Conservation (phyloP, 2,113 vertebrate species). For the Nipponia nippon region DNA sequence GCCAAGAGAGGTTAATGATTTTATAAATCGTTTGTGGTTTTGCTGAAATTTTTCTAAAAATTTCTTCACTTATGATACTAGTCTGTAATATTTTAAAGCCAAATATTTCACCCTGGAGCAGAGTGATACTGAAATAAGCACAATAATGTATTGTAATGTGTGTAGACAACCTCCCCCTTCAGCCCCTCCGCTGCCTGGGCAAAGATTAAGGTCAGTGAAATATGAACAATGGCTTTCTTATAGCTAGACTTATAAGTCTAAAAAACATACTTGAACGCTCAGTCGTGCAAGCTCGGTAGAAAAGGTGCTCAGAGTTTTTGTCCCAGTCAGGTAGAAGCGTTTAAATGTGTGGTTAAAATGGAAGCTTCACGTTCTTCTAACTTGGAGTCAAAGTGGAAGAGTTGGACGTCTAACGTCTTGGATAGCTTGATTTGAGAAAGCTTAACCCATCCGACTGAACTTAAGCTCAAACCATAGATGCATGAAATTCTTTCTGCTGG, state of each 20-base stretch:
- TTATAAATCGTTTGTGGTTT: not conserved
- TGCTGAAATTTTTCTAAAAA: not conserved
- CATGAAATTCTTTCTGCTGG: not conserved
- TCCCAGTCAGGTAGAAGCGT: not conserved
- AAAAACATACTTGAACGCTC: not conserved
- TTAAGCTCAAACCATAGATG: not conserved
- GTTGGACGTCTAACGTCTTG: not conserved
- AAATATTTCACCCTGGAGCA: not conserved
- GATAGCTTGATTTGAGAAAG: not conserved
- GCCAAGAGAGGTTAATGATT: not conserved
- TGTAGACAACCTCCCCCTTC: not conserved
- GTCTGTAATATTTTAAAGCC: not conserved
- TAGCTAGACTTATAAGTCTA: not conserved
- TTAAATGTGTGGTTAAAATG: not conserved
- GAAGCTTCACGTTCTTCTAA: not conserved
- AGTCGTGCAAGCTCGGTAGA: not conserved
- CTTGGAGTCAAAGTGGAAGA: not conserved
- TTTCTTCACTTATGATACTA: not conserved
- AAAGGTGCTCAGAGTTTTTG: not conserved
- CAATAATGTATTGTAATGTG: not conserved
- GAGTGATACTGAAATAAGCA: not conserved
- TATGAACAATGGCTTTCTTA: slow-evolving; percentile 12
- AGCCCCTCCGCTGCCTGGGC: not conserved
- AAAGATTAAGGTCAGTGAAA: slow-evolving; percentile 28
- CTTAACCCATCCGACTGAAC: not conserved